Conservation (phyloP, 2,113 vertebrate species). For the pig (Sus scrofa) region T2T-Sscrofa CM000824.6:136897501-136898000, state of each 20-base stretch:
- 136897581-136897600: conserved; percentile 86
- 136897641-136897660: conserved; percentile 84
- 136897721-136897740: conserved; percentile 77
- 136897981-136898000: background rate
- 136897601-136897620: conserved; percentile 85
- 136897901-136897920: background rate
- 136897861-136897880: conserved; percentile 34
- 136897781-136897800: conserved; percentile 80
- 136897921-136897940: conserved; percentile 37
- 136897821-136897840: conserved; percentile 70
- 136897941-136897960: conserved; percentile 4
- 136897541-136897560: conserved; percentile 88
- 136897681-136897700: conserved; percentile 84
- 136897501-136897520: conserved; percentile 89
- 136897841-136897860: background rate
- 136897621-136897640: conserved; percentile 85
- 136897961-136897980: background rate
- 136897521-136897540: conserved; percentile 87
- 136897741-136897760: conserved; percentile 66
- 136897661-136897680: conserved; percentile 86
- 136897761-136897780: conserved; percentile 76
- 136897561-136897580: conserved; percentile 88
- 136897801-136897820: conserved; percentile 17
- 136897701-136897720: conserved; percentile 77
- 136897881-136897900: background rate